These are phyloP conservation scores for Agonum fuliginosum DNA, from an alignment of 2,888 invertebrate species.

Conservation along the genomic window DNA sequence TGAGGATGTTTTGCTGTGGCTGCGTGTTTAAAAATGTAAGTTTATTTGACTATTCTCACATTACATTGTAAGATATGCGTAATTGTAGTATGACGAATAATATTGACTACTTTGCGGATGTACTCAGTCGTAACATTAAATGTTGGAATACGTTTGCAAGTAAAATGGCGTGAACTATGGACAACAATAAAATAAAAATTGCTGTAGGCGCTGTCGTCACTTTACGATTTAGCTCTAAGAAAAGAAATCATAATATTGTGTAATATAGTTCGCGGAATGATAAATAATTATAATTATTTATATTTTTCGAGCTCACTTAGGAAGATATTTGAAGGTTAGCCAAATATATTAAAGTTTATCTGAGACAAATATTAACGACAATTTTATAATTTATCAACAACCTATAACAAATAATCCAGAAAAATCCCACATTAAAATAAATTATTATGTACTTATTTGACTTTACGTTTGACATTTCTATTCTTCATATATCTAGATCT, in stretches of 20 bases:
- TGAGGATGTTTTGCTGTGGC: too few relatives aligned
- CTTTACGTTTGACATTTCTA: too few relatives aligned
- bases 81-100: constrained; percentile 5
- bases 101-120: not conserved
- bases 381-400: not conserved
- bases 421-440: too few relatives aligned
- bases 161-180: constrained; percentile 27
- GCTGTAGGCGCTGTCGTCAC: not conserved
- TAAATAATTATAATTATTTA: too few relatives aligned
- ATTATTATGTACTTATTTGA: too few relatives aligned
- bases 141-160: constrained; percentile 23
- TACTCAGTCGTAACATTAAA: not conserved
- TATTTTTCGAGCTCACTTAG: too few relatives aligned
- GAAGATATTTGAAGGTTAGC: constrained; percentile 30
- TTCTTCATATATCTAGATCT: too few relatives aligned
- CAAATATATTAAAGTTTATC: constrained; percentile 26
- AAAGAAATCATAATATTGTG: constrained; percentile 8
- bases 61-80: not conserved
- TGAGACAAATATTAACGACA: not conserved
- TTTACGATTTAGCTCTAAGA: constrained; percentile 10
- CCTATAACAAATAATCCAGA: too few relatives aligned
- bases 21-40: not conserved
- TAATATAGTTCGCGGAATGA: constrained; percentile 10
- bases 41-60: too few relatives aligned
- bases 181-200: constrained; percentile 21